These are phyloP conservation scores for Malurus cyaneus DNA, from an alignment of 2,113 vertebrate genomes.

Conservation along the genomic window DNA sequence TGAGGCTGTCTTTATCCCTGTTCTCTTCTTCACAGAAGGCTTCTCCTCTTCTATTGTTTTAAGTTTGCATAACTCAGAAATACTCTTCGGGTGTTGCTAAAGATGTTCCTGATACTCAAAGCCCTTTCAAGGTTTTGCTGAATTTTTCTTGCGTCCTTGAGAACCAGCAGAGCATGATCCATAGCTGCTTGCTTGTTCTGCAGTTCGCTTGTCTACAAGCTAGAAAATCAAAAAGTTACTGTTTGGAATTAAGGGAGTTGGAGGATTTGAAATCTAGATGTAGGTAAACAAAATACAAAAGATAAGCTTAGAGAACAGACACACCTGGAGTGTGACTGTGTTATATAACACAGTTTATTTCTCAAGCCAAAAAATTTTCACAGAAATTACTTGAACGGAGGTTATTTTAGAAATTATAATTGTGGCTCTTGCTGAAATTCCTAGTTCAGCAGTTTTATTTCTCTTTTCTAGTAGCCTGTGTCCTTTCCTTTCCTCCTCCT, in stretches of 20 bases:
- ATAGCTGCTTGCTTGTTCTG: neutral
- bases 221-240: neutral
- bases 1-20: neutral
- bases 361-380: neutral
- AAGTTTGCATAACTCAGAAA: neutral
- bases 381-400: neutral
- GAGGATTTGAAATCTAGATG: neutral
- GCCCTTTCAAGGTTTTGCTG: neutral
- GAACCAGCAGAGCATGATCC: neutral
- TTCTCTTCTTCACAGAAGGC: neutral
- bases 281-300: neutral
- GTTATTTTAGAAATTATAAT: neutral
- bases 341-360: neutral
- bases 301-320: neutral
- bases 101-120: conserved; percentile 14
- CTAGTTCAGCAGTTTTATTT: neutral
- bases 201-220: neutral
- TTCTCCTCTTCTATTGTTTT: neutral
- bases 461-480: neutral
- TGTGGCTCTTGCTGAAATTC: neutral
- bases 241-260: neutral
- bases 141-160: neutral
- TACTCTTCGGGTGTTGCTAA: neutral
- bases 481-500: neutral
- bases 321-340: neutral